Evolutionary conservation across 2,797 vertebrate genomes (phyloP).

Genomic region (Halcyon leucocephala): DNA sequence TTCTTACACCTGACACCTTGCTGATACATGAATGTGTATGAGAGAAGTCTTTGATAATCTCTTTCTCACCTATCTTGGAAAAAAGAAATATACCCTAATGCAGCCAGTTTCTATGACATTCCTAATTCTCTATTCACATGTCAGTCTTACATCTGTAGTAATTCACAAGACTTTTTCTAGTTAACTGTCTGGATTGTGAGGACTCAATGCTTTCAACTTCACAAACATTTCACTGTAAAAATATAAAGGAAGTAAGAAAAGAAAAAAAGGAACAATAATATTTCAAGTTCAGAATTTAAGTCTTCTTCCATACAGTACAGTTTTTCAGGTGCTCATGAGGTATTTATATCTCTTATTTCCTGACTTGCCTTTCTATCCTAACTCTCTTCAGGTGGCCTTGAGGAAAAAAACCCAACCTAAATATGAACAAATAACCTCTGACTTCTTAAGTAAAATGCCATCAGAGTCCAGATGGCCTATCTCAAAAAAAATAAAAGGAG

Average conservation of each 20-base stretch:
- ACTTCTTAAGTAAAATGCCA: background rate
- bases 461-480: background rate
- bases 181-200: background rate
- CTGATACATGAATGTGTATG: background rate
- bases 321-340: background rate
- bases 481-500: background rate
- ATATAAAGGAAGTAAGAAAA: background rate
- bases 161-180: background rate
- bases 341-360: background rate
- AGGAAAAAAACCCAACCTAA: background rate
- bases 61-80: background rate
- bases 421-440: background rate
- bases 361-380: background rate
- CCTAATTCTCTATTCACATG: background rate
- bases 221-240: background rate
- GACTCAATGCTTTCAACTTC: background rate
- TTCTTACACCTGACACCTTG: background rate
- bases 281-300: background rate
- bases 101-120: background rate
- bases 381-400: background rate
- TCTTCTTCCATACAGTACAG: background rate
- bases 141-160: background rate
- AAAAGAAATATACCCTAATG: background rate
- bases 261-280: fast-evolving
- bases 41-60: background rate